phyloP scores from a whole-genome alignment of 2,113 vertebrate species.

The Pteronura brasiliensis region DNA sequence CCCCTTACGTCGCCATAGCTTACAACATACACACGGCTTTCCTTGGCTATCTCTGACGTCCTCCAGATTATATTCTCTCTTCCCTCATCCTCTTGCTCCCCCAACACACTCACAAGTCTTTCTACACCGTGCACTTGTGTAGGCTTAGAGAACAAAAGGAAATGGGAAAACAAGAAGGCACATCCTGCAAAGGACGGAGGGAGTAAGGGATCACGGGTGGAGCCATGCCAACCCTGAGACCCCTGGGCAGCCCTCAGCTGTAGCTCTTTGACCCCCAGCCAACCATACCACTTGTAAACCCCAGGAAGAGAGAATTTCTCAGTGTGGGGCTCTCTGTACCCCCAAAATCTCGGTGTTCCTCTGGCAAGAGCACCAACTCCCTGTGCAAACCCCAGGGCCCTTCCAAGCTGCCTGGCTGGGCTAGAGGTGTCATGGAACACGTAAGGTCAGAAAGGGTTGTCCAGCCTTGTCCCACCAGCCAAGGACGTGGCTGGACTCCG shows the following conservation, averaged over 20 bases:
- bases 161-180: neutral
- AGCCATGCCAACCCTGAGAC: neutral
- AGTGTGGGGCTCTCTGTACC: neutral
- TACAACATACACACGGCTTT: fast-evolving
- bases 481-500: neutral
- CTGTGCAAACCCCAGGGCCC: neutral
- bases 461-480: neutral
- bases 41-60: neutral
- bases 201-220: neutral
- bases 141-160: neutral
- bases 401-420: neutral
- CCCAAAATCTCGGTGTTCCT: neutral
- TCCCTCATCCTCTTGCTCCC: neutral
- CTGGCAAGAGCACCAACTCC: neutral
- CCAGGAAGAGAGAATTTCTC: neutral
- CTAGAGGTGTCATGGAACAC: conserved; percentile 46
- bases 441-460: conserved; percentile 44
- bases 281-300: neutral
- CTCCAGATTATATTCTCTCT: neutral
- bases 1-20: fast-evolving
- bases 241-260: neutral
- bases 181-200: neutral
- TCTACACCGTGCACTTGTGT: neutral
- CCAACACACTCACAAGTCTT: neutral
- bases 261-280: neutral